phyloP scores from a whole-genome alignment of 2,888 invertebrate species.

The Crepidodera aurea region DNA sequence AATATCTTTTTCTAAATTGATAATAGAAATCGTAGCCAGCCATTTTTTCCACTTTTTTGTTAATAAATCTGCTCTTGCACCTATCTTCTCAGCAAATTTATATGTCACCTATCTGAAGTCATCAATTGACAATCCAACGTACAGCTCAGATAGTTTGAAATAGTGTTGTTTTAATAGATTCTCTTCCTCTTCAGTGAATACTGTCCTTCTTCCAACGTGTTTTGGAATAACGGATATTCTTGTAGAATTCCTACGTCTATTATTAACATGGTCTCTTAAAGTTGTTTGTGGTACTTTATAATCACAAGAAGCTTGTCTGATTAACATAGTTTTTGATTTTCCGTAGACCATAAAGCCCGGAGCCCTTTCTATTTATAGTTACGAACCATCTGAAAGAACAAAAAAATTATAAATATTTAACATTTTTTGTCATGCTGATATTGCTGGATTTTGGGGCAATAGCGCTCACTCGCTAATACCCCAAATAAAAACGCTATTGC shows the following conservation, averaged over 20 bases:
- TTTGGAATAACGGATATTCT: too few relatives aligned
- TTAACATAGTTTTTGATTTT: too few relatives aligned
- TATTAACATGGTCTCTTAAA: too few relatives aligned
- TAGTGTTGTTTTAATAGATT: conserved; percentile 5
- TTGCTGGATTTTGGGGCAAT: too few relatives aligned
- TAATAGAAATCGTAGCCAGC: not conserved
- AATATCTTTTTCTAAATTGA: not conserved
- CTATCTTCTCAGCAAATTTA: conserved; percentile 6
- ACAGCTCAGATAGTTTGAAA: conserved; percentile 13
- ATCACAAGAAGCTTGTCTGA: too few relatives aligned
- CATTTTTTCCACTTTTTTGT: conserved; percentile 5
- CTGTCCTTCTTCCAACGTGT: too few relatives aligned
- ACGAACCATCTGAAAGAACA: conserved; percentile 14
- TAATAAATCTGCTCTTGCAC: too few relatives aligned
- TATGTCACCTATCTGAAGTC: not conserved
- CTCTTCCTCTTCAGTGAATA: conserved; percentile 12
- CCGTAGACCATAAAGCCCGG: too few relatives aligned
- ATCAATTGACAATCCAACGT: conserved; percentile 6
- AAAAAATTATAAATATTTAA: conserved; percentile 14
- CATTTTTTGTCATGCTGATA: conserved; percentile 13
- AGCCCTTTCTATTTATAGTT: too few relatives aligned
- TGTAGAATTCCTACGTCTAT: too few relatives aligned
- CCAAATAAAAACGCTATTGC: conserved; percentile 9
- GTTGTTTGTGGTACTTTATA: too few relatives aligned
- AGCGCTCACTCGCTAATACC: too few relatives aligned